Evolutionary conservation across 2,797 vertebrate species (phyloP).

Genomic region (Jordanella pulchra): DNA sequence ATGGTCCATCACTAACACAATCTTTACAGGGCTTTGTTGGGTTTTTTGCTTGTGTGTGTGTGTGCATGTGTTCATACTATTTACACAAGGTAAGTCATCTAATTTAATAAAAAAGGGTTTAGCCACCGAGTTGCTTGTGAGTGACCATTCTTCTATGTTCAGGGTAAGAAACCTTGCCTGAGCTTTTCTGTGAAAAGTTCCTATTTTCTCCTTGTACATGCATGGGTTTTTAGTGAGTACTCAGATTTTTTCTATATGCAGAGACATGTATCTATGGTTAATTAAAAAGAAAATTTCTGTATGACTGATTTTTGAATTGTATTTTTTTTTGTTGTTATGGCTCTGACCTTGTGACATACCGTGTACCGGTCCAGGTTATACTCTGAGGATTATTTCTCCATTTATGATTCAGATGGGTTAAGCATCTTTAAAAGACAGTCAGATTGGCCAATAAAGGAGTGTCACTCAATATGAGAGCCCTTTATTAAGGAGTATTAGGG

Average conservation of each 20-base stretch:
- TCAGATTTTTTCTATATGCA: neutral
- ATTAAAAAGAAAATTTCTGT: neutral
- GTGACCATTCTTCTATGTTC: neutral
- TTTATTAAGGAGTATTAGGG: neutral
- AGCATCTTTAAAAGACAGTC: neutral
- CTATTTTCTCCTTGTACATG: neutral
- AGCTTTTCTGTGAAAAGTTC: neutral
- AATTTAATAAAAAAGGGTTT: slow-evolving; percentile 29
- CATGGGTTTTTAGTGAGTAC: neutral
- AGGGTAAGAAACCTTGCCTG: neutral
- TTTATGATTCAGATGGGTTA: neutral
- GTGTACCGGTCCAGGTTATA: neutral
- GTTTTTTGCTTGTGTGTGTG: neutral
- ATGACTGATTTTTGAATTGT: neutral
- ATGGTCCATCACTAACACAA: slow-evolving; percentile 34
- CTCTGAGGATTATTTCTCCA: neutral
- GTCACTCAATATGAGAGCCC: neutral
- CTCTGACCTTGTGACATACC: neutral
- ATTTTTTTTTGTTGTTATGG: neutral
- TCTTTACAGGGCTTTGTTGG: neutral
- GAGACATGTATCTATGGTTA: neutral
- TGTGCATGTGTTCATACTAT: slow-evolving; percentile 11
- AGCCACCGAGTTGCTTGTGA: slow-evolving; percentile 6
- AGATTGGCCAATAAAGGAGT: neutral
- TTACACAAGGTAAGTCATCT: slow-evolving; percentile 23